Evolutionary conservation across 2,113 vertebrate genomes (phyloP), one percentile per base, ranked within the genome.

Genomic region (Ondatra zibethicus): DNA sequence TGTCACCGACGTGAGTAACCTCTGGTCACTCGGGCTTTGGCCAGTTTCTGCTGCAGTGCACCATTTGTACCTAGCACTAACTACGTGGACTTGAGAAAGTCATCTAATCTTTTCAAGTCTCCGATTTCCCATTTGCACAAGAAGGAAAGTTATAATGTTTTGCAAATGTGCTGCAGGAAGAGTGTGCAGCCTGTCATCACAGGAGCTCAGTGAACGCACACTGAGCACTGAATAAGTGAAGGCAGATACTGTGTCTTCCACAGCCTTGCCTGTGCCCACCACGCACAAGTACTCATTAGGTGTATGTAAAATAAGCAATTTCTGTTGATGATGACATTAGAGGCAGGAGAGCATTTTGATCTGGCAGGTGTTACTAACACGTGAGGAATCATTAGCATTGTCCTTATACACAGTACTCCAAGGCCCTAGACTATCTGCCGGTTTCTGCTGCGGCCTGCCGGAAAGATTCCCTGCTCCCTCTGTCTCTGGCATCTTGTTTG

Each of bases 231-330:
- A 72, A 42, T 45, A 89, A 85, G 45, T 7, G 76, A 77, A 29
- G 31, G 7, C 29, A 61, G 78, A 81, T 39, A 82, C 1, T 21
- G 7, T 50, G 7, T 52, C 73, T 96, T 39, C 42, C 50, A 75
- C 55, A 19, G 12, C 42, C 45, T 75, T 36, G 3, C 23, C 3
- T 88, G 75, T 4, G 33, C 8, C 75, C 84, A 3, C 80, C 42
- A 73, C 33, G 19, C 89, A 23, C 19, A 77, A 76, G 73, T 88
- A 78, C 12, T 88, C 31, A 42, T 42, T 72, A 91, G 70, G 66
- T 90, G 77, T 81, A 91, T 93, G 47, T 76, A 68, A 84, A 91
- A 42, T 90, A 92, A 89, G 75, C 63, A n/a, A 68, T 82, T 52
- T 45, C 47, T 91, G 77, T 66, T 50, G 16, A 47, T 92, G 50